These are phyloP conservation scores for Ganaspis sp. DNA, from an alignment of 1,140 invertebrate genomes.

Conservation along the genomic window DNA sequence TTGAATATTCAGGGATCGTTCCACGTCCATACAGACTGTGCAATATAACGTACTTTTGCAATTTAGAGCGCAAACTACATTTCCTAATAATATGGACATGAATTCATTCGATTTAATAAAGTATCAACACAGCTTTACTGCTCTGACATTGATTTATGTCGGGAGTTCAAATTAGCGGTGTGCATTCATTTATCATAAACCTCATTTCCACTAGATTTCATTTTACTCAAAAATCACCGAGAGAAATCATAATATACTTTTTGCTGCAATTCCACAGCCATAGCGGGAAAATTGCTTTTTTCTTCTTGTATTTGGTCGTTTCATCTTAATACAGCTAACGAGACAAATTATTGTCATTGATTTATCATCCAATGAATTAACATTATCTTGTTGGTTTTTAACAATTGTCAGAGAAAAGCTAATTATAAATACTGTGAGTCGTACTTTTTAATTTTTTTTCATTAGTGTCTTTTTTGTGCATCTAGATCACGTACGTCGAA, in stretches of 20 bases:
- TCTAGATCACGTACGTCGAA: no score
- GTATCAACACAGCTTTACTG: not conserved
- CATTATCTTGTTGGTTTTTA: no score
- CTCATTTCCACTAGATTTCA: not conserved
- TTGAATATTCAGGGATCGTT: conserved; percentile 22
- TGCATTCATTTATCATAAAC: not conserved
- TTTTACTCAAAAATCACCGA: conserved; percentile 1
- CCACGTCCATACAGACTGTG: not conserved
- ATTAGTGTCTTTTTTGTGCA: no score
- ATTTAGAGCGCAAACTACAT: not conserved
- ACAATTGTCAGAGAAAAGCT: no score
- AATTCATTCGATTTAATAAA: conserved; percentile 7
- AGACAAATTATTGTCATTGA: no score
- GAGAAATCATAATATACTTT: not conserved
- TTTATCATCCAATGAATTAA: no score
- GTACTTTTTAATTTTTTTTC: no score
- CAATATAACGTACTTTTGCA: conserved; percentile 22
- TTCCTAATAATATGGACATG: conserved; percentile 7
- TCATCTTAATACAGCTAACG: no score
- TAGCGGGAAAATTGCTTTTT: no score
- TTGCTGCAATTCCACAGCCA: no score
- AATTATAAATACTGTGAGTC: no score
- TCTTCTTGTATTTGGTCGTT: no score
- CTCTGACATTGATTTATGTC: conserved; percentile 10
- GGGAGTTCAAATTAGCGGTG: not conserved